Evolutionary conservation across 2,797 vertebrate genomes (phyloP), one percentile per base, ranked within the genome.

Genomic region (Enteromius unitaeniatus): DNA sequence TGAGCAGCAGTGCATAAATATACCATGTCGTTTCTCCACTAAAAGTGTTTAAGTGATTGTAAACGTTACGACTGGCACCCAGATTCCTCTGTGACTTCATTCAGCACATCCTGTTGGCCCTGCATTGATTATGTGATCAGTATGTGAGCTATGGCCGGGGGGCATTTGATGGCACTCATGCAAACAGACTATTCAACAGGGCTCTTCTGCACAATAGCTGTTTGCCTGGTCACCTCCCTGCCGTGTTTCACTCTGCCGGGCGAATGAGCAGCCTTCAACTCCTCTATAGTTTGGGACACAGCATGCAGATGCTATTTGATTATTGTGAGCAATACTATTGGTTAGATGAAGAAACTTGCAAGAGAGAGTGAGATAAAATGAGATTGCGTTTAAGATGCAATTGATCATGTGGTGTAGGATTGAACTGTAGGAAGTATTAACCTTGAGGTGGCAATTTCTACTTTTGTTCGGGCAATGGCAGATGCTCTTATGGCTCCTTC

Each of bases 371-470:
- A 40, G 14, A 72, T 21, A 15, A 40, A 51, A 42, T 60, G 69
- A 26, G 58, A 4, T 49, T 17, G 5, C 11, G 2, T n/a, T 28
- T 45, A 9, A 34, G 14, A 23, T 79, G 68, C 3, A 42, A 65
- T 19, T 65, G 67, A 15, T 45, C 19, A 21, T 49, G 75, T 28
- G 47, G 28, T 72, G 82, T 47, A 37, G 82, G 42, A n/a, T 21
- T 78, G 40, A 53, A 62, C 15, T 49, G 8, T 15, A 40, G 17
- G 77, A 72, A 40, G 42, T 14, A 60, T 68, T 87, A 95, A 99
- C 97, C 97, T 98, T 62, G 97, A 99, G 70, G 96, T 96, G 84
- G 97, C 97, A 72, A 99, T 99, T 91, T 99, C 97, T 86, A 99
- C 97, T 95, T 99, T 99, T 83, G 97, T 99, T 95, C 94, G 96